A percentile compares a stretch with the other conserved stretches of the same genome.
Conservation (phyloP, 2,888 invertebrate genomes). For the Tridacna crocea region DNA sequence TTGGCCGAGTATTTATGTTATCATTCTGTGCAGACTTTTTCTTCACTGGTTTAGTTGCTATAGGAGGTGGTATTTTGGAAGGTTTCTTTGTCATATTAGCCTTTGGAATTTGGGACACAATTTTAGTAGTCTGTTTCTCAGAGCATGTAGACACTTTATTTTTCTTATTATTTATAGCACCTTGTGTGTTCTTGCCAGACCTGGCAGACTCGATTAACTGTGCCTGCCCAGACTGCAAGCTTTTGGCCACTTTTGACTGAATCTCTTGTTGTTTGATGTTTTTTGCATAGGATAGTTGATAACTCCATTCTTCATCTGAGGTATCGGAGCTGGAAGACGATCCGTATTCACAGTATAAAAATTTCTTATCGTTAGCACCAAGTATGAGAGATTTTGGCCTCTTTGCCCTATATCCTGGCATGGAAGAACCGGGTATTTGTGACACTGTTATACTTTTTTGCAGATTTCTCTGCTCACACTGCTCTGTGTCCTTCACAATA, state of each 20-base stretch:
- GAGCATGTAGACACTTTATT: not conserved
- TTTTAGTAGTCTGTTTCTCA: not conserved
- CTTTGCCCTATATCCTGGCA: constrained; percentile 59
- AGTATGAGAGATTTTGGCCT: constrained; percentile 71
- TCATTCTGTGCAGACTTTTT: constrained; percentile 34
- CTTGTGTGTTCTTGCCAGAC: constrained; percentile 7
- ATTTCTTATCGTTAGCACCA: constrained; percentile 73
- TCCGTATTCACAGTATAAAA: constrained; percentile 71
- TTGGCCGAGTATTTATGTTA: constrained; percentile 32
- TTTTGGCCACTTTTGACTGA: constrained; percentile 60
- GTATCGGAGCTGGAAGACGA: constrained; percentile 69
- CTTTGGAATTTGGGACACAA: constrained; percentile 35
- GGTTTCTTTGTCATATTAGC: constrained; percentile 47
- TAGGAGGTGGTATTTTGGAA: constrained; percentile 65
- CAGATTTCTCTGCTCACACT: constrained; percentile 62
- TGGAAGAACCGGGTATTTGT: constrained; percentile 56
- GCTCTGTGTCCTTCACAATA: constrained; percentile 68
- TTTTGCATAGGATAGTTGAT: constrained; percentile 58
- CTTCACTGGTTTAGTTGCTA: constrained; percentile 60
- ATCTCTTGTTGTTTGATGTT: constrained; percentile 61
- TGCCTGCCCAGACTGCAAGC: constrained; percentile 53
- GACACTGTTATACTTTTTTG: constrained; percentile 56
- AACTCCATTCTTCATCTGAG: constrained; percentile 67
- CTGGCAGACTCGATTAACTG: constrained; percentile 53
- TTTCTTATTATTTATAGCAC: constrained; percentile 18